Conservation (phyloP, 2,888 invertebrate genomes). For the Heliconius cydno region DNA sequence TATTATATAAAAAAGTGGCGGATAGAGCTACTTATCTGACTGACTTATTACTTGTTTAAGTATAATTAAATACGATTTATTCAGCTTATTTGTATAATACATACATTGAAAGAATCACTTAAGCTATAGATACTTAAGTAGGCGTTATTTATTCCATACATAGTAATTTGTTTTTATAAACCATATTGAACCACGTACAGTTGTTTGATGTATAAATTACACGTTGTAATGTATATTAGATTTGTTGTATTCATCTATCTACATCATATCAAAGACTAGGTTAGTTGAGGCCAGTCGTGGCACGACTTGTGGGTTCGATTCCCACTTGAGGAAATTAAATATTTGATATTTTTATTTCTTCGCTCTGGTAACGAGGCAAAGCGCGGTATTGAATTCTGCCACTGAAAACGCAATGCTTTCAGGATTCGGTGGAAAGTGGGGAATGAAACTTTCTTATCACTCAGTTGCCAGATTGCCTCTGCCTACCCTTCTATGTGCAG, state of each 20-base stretch:
- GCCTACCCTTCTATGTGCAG: too few species aligned
- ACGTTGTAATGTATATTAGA: neutral
- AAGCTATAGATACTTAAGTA: neutral
- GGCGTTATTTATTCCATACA: constrained; percentile 15
- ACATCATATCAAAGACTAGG: constrained; percentile 19
- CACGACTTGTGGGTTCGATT: neutral
- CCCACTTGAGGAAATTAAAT: neutral
- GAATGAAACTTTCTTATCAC: too few species aligned
- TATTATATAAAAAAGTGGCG: too few species aligned
- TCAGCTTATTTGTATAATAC: neutral
- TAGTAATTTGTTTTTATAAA: constrained; percentile 16
- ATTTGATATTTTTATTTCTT: neutral
- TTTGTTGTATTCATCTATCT: neutral
- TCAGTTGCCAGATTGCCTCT: too few species aligned
- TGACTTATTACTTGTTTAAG: too few species aligned
- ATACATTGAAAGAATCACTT: neutral
- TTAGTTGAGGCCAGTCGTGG: neutral
- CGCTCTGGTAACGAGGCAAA: neutral
- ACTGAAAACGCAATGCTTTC: too few species aligned
- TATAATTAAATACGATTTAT: neutral
- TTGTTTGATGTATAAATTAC: constrained; percentile 7
- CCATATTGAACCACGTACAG: constrained; percentile 1
- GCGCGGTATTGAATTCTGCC: too few species aligned
- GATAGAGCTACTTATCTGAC: too few species aligned
- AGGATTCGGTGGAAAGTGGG: too few species aligned